A percentile compares a stretch with the other conserved stretches of the same genome.
Conservation (phyloP, 2,797 vertebrate genomes). For the Cynodonichthys magdalenae region DNA sequence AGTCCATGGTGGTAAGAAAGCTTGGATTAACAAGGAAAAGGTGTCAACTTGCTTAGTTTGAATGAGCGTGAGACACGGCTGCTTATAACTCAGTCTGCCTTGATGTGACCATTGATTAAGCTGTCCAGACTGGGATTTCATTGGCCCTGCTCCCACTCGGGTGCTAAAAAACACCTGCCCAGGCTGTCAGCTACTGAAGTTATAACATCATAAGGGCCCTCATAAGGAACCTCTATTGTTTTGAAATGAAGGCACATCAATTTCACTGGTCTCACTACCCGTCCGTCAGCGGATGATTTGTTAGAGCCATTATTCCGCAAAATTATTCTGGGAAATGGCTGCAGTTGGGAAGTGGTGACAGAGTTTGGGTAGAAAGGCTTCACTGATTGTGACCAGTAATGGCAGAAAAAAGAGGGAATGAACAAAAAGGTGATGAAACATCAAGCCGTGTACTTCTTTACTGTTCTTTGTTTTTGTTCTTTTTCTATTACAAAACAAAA, state of each 20-base stretch:
- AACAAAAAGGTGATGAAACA: conserved; percentile 14
- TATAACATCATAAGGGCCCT: conserved; percentile 79
- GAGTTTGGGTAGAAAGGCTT: conserved; percentile 40
- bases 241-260: conserved; percentile 83
- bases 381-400: conserved; percentile 29
- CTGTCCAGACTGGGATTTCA: conserved; percentile 40
- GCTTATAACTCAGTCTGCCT: conserved; percentile 26
- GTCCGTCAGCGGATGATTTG: conserved; percentile 82
- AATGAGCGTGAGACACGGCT: conserved; percentile 61
- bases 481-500: no score
- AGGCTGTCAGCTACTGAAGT: conserved; percentile 73
- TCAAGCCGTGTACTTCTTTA: conserved; percentile 1
- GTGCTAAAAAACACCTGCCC: conserved; percentile 56
- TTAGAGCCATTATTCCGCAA: conserved; percentile 77
- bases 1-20: conserved; percentile 35
- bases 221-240: conserved; percentile 81
- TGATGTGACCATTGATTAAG: conserved; percentile 69
- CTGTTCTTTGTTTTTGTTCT: no score
- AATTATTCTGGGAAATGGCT: conserved; percentile 73
- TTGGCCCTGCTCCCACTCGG: conserved; percentile 36
- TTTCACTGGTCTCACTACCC: conserved; percentile 71
- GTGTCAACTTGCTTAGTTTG: conserved; percentile 44
- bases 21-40: conserved; percentile 10
- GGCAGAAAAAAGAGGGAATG: not conserved
- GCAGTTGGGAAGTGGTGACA: conserved; percentile 48